phyloP scores from a whole-genome alignment of 2,888 invertebrate genomes.

The Cantharis lateralis region DNA sequence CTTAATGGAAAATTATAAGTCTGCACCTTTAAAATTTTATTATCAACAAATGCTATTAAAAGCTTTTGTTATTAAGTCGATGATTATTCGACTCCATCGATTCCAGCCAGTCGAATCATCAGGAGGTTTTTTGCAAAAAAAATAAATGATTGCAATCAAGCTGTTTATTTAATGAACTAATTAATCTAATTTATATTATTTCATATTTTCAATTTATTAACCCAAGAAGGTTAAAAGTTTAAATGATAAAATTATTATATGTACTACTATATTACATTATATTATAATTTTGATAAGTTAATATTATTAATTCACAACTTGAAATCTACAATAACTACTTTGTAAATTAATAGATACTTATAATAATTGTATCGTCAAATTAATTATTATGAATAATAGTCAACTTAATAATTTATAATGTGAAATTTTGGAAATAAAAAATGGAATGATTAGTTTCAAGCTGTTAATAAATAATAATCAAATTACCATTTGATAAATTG shows the following conservation, averaged over 20 bases:
- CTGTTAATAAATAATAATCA: neutral
- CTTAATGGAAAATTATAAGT: neutral
- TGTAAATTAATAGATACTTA: neutral
- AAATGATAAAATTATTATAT: neutral
- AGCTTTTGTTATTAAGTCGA: neutral
- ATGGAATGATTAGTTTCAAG: neutral
- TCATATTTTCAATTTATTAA: neutral
- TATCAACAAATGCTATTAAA: neutral
- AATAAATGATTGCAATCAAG: neutral
- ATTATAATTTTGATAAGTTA: neutral
- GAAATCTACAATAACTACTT: neutral
- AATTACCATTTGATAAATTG: neutral
- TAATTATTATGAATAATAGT: neutral
- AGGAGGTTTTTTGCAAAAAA: neutral
- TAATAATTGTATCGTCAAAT: neutral
- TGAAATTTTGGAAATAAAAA: neutral
- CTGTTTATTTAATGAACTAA: neutral
- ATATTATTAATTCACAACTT: neutral
- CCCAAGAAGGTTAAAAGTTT: neutral
- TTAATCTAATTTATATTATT: neutral
- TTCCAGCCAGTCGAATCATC: neutral
- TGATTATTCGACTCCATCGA: neutral
- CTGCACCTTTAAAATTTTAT: neutral
- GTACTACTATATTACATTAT: neutral
- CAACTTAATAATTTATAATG: neutral